Base-by-base conservation (phyloP, 2,797 vertebrate genomes). In the Myiothlypis coronata region DNA sequence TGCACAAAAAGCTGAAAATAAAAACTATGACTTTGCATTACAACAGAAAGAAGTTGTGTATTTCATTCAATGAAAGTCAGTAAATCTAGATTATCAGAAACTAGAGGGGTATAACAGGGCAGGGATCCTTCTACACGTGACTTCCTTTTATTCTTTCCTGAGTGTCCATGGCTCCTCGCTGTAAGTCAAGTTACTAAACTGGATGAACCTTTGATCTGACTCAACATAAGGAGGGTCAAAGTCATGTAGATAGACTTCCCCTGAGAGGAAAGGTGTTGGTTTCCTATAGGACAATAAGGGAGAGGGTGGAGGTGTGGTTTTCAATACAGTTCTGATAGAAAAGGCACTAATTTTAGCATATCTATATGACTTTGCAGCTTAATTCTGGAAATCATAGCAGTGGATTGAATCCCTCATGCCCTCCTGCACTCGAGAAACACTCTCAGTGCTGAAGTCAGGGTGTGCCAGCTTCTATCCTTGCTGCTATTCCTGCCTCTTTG, bases 231-330 rank as follows among this genome's bases (percentile, higher is more conserved):
- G n/a, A 72, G n/a, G 27, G 37, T 32, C 44, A 89, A 83, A 85
- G 60, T 50, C 30, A 12, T 53, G 52, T 28, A 68, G 56, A 87
- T 34, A 60, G 26, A 46, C 23, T 77, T 92, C 75, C 68, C 27
- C 22, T 71, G 44, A 80, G 75, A 90, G 80, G 90, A 92, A 95
- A 87, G 83, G 90, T 93, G 94, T 85, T 95, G 95, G 84, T 60
- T 94, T 96, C 91, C 87, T 85, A 89, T 4, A 83, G 41, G 53
- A 87, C 52, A 91, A 80, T 77, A 78, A 87, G 32, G 14, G n/a
- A 85, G 43, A 94, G 79, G 76, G 64, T 83, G 89, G 81, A 80
- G 60, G 13, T 27, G 22, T 77, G 46, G 1, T 53, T 91, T 84
- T 56, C 30, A 39, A 15, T 55, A 14, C 11, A 56, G 24, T 56